These are phyloP conservation scores for Grallaria varia DNA, from an alignment of 2,113 vertebrate species.

Conservation along the genomic window DNA sequence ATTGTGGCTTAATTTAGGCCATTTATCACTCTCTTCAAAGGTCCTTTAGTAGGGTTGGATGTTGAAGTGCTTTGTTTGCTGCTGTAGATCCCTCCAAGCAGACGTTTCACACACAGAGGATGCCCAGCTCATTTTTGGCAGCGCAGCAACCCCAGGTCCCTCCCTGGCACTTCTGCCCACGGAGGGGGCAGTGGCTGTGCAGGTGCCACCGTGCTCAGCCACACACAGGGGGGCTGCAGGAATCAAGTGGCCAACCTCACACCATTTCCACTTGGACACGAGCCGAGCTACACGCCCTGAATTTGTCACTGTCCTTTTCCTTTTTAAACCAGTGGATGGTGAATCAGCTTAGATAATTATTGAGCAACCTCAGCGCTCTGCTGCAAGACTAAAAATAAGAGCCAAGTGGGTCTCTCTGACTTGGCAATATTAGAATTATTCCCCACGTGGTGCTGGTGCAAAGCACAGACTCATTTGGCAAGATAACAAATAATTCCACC, in stretches of 20 bases:
- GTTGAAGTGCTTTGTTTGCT: slow-evolving; percentile 74
- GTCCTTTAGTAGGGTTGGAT: slow-evolving; percentile 73
- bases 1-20: slow-evolving; percentile 76
- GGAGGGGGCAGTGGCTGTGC: slow-evolving; percentile 18
- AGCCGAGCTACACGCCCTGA: not conserved
- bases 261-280: slow-evolving; percentile 8
- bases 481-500: not conserved
- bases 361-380: not conserved
- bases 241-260: slow-evolving; percentile 7
- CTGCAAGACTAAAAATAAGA: not conserved
- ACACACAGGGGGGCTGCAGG: not conserved
- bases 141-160: not conserved
- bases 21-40: slow-evolving; percentile 79
- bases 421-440: not conserved
- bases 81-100: slow-evolving; percentile 74
- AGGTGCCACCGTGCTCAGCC: slow-evolving; percentile 37
- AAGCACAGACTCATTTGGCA: not conserved
- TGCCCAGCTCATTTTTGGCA: slow-evolving; percentile 55
- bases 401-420: not conserved
- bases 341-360: slow-evolving; percentile 23
- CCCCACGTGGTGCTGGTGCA: rapidly evolving
- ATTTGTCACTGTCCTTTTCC: not conserved
- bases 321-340: not conserved
- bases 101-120: slow-evolving; percentile 72
- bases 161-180: slow-evolving; percentile 54